Conservation (phyloP, 2,888 invertebrate species). For the Gandaritis pyraliata region DNA sequence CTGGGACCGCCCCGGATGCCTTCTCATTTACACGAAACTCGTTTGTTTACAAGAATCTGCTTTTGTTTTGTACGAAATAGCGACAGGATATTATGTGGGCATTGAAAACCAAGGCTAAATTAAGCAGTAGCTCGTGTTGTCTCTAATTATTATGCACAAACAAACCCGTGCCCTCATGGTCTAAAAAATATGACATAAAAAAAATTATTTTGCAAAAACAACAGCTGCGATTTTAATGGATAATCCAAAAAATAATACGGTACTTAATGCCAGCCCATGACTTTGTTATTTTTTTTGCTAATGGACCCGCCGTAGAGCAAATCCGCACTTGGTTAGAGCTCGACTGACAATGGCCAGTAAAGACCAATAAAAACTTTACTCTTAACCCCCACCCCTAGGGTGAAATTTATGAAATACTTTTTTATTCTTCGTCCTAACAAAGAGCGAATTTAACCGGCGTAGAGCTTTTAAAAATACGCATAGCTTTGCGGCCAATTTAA, state of each 20-base stretch:
- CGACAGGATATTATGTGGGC: not conserved
- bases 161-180: not conserved
- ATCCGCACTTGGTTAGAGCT: constrained; percentile 29
- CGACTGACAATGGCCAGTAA: constrained; percentile 35
- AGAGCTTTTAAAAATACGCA: constrained; percentile 19
- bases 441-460: constrained; percentile 20
- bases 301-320: constrained; percentile 34
- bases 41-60: constrained; percentile 42
- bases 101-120: constrained; percentile 3
- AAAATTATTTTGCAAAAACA: constrained; percentile 31
- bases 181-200: constrained; percentile 12
- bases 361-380: constrained; percentile 40
- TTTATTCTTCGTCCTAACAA: constrained; percentile 32
- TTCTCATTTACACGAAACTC: constrained; percentile 37
- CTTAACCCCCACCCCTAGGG: constrained; percentile 27
- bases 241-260: constrained; percentile 38
- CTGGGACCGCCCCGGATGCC: constrained; percentile 26
- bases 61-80: constrained; percentile 32
- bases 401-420: constrained; percentile 33
- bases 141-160: not conserved
- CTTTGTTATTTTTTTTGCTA: constrained; percentile 39
- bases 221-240: constrained; percentile 30
- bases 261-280: constrained; percentile 33
- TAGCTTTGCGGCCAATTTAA: constrained; percentile 19
- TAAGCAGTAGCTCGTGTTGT: not conserved